Base-by-base conservation (phyloP, 37 sponge, comb jelly and placozoan genomes). In the Crambe crambe region DNA sequence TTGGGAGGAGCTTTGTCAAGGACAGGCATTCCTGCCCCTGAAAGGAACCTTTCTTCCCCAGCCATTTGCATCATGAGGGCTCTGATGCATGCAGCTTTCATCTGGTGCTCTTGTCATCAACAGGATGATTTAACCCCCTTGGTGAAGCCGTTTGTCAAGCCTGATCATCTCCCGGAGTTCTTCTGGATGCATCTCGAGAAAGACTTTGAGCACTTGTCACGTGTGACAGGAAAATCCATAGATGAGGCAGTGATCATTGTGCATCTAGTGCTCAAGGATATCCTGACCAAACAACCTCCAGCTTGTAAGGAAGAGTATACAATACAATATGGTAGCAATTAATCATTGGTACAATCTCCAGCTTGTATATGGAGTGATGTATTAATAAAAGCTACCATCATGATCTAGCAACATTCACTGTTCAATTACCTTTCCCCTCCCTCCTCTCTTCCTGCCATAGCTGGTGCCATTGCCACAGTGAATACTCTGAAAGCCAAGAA, bases 171-270 rank as follows among this genome's bases (percentile, higher is more conserved):
- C 22, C 67, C 89, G 31, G 73, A 77, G 74, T 89, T 83, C 40
- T 83, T 89, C 44, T 83, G 83, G 89, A 42, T 25, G 3, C 89
- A 89, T 43, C 68, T 89, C 21, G 66, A 65, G 27, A 51, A 56
- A 31, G 89, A 89, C 56, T 29, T 89, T 10, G 65, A 77, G 8
- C 64, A 73, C 38, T 27, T 89, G 41, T 42, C 66, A 62, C 34
- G n/a, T 18, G 73, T 73, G 15, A 35, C 38, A 5, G 89, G 89
- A n/a, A 82, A 41, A 35, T 59, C 74, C 17, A 18, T 72, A 25
- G 89, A 89, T 67, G 89, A 83, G 12, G 74, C 79, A 47, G 71
- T 37, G 15, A 63, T 89, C 15, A 34, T 83, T 29, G 57, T 82
- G 3, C 89, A 89, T 38, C 73, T 89, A 3, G 57, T 83, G 2